phyloP scores from a whole-genome alignment of 53 echinoderm and acorn worm genomes.

The Henricia sp. region DNA sequence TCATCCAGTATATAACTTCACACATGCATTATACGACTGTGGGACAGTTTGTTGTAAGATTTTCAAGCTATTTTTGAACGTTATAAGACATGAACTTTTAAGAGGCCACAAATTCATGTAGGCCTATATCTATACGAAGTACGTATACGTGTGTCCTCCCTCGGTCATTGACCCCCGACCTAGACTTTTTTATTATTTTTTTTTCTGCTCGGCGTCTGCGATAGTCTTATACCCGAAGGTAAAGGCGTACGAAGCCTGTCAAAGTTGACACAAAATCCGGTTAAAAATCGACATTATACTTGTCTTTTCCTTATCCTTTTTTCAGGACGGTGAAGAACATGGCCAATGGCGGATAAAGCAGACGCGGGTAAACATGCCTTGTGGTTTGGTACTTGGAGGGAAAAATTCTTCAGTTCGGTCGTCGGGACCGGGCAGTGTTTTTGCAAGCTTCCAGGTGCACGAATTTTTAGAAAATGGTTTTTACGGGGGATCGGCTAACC shows the following conservation, averaged over 20 bases:
- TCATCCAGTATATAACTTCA: no score
- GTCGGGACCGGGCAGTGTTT: neutral
- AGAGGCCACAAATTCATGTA: no score
- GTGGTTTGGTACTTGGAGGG: neutral
- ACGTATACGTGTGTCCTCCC: no score
- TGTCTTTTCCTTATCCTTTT: neutral
- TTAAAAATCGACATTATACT: neutral
- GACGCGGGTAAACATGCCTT: neutral
- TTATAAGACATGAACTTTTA: no score
- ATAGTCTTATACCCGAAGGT: conserved; percentile 32
- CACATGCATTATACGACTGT: no score
- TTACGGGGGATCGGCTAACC: no score
- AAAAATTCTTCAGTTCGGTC: neutral
- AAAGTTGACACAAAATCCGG: conserved; percentile 1
- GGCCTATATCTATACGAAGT: no score
- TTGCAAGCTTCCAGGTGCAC: neutral
- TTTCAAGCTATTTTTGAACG: no score
- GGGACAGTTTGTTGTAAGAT: no score
- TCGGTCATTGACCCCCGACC: conserved; percentile 26
- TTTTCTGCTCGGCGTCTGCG: conserved; percentile 11
- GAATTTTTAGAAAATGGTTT: neutral
- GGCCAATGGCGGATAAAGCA: neutral
- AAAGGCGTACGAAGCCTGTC: conserved; percentile 6
- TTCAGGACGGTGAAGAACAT: neutral
- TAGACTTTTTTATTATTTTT: neutral